Evolutionary conservation across 2,797 vertebrate species (phyloP).

Genomic region (Babyrousa celebensis): DNA sequence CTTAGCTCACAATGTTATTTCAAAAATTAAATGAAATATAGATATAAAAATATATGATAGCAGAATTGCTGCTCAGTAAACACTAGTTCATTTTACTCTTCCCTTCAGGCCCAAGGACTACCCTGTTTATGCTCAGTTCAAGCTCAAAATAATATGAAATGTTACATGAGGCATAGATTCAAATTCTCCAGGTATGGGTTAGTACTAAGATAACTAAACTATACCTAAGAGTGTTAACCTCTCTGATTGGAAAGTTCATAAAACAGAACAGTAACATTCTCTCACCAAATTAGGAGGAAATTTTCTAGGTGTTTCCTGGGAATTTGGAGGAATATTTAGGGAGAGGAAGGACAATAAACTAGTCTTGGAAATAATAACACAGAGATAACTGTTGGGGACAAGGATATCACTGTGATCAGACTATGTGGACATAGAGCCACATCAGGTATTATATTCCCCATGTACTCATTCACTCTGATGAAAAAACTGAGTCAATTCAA

Average conservation of each 20-base stretch:
- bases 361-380: neutral
- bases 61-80: neutral
- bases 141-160: constrained; percentile 20
- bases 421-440: neutral
- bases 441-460: neutral
- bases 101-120: neutral
- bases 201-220: neutral
- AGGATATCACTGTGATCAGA: neutral
- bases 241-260: constrained; percentile 1
- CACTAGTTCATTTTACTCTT: neutral
- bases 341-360: neutral
- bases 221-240: neutral
- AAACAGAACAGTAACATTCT: neutral
- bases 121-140: neutral
- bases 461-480: neutral
- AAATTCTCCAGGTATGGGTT: neutral
- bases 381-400: neutral
- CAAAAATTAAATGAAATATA: constrained; percentile 2
- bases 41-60: neutral
- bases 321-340: neutral
- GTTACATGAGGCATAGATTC: neutral
- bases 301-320: neutral
- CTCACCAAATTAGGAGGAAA: neutral
- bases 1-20: neutral
- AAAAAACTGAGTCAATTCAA: neutral